Base-by-base conservation (phyloP, 2,797 vertebrate species). In the Ceyx erithaca region DNA sequence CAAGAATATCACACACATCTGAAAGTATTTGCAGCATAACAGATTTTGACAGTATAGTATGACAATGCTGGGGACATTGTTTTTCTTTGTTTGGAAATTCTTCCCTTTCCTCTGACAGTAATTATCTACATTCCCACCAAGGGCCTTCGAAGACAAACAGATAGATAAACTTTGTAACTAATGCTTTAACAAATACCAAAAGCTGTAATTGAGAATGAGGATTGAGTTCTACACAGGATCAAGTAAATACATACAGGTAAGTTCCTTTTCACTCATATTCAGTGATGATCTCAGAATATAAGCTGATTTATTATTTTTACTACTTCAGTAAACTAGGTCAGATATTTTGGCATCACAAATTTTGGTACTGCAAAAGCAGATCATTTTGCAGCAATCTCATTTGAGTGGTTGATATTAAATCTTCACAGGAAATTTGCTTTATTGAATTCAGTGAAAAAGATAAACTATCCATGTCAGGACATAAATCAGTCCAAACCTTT, bases 71-170 rank as follows among this genome's bases (percentile, higher is more conserved):
- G 23, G 3, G 48, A 28, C 37, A 71, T 58, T 87, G 30, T 63
- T 95, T 88, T 70, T 22, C 45, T 88, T 87, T 64, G 25, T 76
- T 92, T 93, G 75, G 45, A 85, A 88, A 90, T 62, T 88, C 45
- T 86, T 87, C 33, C 30, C 11, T 93, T 91, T 86, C 43, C 6
- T 79, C n/a, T 93, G 33, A n/a, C 46, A 78, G 31, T 67, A 71
- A 68, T 73, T 66, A 88, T 68, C 52, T 73, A 45, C 46, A 48
- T 64, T 82, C 3, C 14, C 16, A 12, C 6, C 18, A 57, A 64
- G 12, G 14, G 8, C 13, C 45, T 79, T 84, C 33, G 71, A 82
- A 75, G 49, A 70, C 43, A 71, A 72, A 63, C 81, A 73, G 12
- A 25, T 13, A 84, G 28, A 51, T 45, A 58, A 80, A 52, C 6